These are phyloP conservation scores for Cephus sareptanus DNA, from an alignment of 2,888 invertebrate genomes.

Conservation along the genomic window DNA sequence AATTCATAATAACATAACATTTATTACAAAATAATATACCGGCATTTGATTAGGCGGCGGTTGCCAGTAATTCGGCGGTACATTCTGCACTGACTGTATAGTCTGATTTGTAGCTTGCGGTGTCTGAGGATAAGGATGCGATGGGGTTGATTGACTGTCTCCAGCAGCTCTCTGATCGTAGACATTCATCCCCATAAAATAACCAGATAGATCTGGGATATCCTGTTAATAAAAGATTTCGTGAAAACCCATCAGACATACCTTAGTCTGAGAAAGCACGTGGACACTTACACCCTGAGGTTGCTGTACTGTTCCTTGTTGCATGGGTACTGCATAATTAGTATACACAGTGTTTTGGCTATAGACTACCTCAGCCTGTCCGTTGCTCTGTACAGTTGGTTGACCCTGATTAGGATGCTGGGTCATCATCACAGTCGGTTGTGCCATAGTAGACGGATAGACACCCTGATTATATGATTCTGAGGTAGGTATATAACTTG, in stretches of 20 bases:
- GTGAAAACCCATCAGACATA: not conserved
- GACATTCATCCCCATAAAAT: slow-evolving; percentile 61
- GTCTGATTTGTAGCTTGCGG: slow-evolving; percentile 48
- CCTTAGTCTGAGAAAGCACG: not conserved
- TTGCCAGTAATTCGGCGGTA: slow-evolving; percentile 58
- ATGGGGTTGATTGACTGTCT: slow-evolving; percentile 49
- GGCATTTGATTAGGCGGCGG: slow-evolving; percentile 58
- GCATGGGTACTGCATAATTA: slow-evolving; percentile 58
- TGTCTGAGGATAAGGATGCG: slow-evolving; percentile 51
- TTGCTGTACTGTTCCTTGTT: slow-evolving; percentile 47
- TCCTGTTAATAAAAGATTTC: slow-evolving; percentile 37
- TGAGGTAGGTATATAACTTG: slow-evolving; percentile 56
- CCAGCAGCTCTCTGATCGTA: slow-evolving; percentile 52
- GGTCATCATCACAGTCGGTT: slow-evolving; percentile 55
- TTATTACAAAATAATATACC: slow-evolving; percentile 32
- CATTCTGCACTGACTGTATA: slow-evolving; percentile 40
- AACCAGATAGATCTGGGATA: slow-evolving; percentile 56
- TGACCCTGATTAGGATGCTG: slow-evolving; percentile 47
- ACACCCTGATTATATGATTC: slow-evolving; percentile 51
- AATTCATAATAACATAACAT: not conserved
- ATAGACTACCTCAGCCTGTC: slow-evolving; percentile 51
- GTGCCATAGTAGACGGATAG: slow-evolving; percentile 42
- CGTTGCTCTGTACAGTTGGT: slow-evolving; percentile 37
- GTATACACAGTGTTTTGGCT: slow-evolving; percentile 57
- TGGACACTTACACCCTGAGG: slow-evolving; percentile 42